Evolutionary conservation across 2,797 vertebrate genomes (phyloP).

Genomic region (Gorsachius magnificus): DNA sequence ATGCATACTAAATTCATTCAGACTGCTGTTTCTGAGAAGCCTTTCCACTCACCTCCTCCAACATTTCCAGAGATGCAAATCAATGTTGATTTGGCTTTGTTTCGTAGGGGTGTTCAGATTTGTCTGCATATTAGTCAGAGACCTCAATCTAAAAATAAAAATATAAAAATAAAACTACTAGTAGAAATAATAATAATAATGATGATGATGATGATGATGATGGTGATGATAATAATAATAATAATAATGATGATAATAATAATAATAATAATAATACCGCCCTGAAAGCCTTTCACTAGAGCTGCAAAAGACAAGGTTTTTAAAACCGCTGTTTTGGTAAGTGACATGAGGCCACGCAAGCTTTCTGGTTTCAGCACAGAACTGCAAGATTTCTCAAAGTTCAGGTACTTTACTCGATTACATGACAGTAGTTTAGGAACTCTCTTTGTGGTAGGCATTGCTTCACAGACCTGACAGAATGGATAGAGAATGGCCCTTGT

Average conservation of each 20-base stretch:
- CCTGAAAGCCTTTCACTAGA: neutral
- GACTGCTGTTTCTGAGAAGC: neutral
- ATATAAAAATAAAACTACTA: too few relatives aligned
- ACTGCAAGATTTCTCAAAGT: slow-evolving; percentile 82
- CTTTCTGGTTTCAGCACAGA: slow-evolving; percentile 43
- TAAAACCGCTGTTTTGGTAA: rapidly evolving
- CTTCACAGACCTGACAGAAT: slow-evolving; percentile 83
- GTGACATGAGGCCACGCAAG: neutral
- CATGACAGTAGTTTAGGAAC: slow-evolving; percentile 87
- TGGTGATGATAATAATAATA: too few relatives aligned
- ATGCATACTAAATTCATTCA: neutral
- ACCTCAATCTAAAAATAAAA: neutral
- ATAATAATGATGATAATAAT: neutral
- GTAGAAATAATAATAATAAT: too few relatives aligned
- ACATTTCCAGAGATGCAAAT: neutral
- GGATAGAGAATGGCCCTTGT: slow-evolving; percentile 91
- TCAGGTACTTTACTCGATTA: slow-evolving; percentile 88
- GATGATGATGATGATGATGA: too few relatives aligned
- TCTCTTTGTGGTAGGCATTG: slow-evolving; percentile 82
- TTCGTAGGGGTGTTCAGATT: neutral
- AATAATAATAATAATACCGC: neutral
- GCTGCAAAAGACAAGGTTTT: neutral
- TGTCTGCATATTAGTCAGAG: neutral
- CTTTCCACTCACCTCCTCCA: neutral
- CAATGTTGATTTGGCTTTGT: neutral